Conservation (phyloP, 2,888 invertebrate species). For the Flexamia atlantica region DNA sequence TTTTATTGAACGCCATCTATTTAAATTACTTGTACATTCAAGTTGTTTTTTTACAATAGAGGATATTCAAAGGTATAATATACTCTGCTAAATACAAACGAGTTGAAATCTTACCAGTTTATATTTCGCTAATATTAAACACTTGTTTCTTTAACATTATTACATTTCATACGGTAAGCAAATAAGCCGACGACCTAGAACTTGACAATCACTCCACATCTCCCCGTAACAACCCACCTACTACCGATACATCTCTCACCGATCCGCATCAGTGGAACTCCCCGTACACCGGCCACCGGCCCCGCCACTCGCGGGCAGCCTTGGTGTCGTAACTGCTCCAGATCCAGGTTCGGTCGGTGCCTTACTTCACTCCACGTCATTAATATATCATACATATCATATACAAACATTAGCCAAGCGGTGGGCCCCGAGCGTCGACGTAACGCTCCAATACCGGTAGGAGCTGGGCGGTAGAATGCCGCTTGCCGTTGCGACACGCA, state of each 20-base stretch:
- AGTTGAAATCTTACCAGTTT: too few relatives aligned
- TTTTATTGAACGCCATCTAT: too few relatives aligned
- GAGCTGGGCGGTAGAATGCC: not conserved
- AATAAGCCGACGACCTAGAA: not conserved
- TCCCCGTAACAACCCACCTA: not conserved
- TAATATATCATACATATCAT: conserved; percentile 56
- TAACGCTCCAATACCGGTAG: conserved; percentile 15
- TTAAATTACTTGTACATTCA: too few relatives aligned
- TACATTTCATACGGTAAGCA: too few relatives aligned
- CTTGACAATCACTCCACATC: not conserved
- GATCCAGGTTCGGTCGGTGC: conserved; percentile 33
- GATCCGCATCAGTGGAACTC: not conserved
- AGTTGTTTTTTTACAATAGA: too few relatives aligned
- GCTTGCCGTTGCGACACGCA: not conserved
- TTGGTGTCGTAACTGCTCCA: conserved; percentile 52
- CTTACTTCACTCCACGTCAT: conserved; percentile 25
- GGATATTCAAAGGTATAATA: too few relatives aligned
- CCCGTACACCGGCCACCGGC: not conserved
- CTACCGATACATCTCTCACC: not conserved
- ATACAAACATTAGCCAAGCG: conserved; percentile 47
- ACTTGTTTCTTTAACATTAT: too few relatives aligned
- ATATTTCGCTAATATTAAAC: too few relatives aligned
- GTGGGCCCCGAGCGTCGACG: not conserved
- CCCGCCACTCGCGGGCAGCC: conserved; percentile 9
- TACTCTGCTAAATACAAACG: too few relatives aligned